Base-by-base conservation (phyloP, 2,113 vertebrate genomes). In the Stegastes partitus region DNA sequence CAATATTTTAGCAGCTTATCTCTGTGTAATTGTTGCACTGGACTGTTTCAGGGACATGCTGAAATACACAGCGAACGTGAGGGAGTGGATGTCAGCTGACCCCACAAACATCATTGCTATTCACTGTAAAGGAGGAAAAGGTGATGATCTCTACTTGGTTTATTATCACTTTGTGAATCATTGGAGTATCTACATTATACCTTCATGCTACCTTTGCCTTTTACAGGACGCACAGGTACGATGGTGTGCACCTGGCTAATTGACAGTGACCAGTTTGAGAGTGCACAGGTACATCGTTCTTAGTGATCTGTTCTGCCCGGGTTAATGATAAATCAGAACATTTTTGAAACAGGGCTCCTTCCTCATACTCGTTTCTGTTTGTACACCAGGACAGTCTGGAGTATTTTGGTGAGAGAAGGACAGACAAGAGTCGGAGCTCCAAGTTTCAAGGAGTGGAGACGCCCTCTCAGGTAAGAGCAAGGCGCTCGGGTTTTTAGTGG, bases 41-140 rank as follows among this genome's bases (percentile, higher is more conserved):
- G 1, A 80, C 7, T 49, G 12, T 73, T 12, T 75, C 87, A 99
- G 98, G 74, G 96, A 97, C 76, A 98, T 98, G 97, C 59, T 99
- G 86, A 93, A 90, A 37, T 98, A 97, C 90, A 96, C 96, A 11
- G 92, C 91, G 1, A 94, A 84, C 50, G 97, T 97, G 45, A 93
- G 91, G 11, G 92, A 96, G 1, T 99, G 98, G 98, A 95, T 99
- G 96, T 87, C 89, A 11, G 88, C 94, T 39, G 95, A 99, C 76
- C 81, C 93, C 1, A 67, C 89, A 68, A 99, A 99, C 14, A 67
- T 97, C 21, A 82, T 98, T 49, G 98, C 90, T 6, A 95, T 99
- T 91, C 98, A 99, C 85, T 99, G 98, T 76, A 99, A 97, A 92
- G 98, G 98, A 77, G 98, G 97, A 10, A 99, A 99, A 96, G 98